Base-by-base conservation (phyloP, 2,888 invertebrate genomes). In the Lasioglossum calceatum region DNA sequence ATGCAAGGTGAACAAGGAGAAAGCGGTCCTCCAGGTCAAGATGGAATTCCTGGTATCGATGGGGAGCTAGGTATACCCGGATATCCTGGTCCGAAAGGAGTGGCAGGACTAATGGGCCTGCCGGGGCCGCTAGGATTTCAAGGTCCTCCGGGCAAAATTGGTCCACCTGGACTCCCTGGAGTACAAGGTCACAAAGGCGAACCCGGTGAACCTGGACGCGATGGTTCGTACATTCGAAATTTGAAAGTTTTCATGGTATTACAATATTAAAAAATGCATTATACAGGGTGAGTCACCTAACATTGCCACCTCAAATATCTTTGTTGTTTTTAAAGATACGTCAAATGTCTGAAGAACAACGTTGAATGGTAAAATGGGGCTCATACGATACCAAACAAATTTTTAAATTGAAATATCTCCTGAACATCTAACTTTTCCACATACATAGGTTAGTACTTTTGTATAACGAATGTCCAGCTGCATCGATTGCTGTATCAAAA, bases 31-130 rank as follows among this genome's bases (percentile, higher is more conserved):
- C 92, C 95, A 27, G 95, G 95, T 32, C 71, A 90, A 61, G 92
- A 94, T 75, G 95, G 95, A 23, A 75, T 81, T 54, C 92, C 93
- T 81, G 95, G 95, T n/a, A 82, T 86, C 12, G 89, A 91, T 39
- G 95, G 95, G 5, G 86, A 91, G 0, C 95, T 95, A 0, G 95
- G 95, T 8, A 72, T 82, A 64, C 92, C 93, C 79, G 95, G 95
- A 0, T 81, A 91, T 23, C 94, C 93, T 84, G 94, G 94, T 86
- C 92, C 93, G 1, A 93, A 94, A 44, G 95, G 95, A 32, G 90
- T 85, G 0, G 54, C 89, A 23, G 92, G 93, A 7, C 84, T 94
- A 1, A 93, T 95, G 0, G 96, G 96, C 0, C 91, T 94, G 0
- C 94, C 95, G 19, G 92, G 92, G 50, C 44, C 73, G n/a, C 86